A percentile compares a stretch with the other conserved stretches of the same genome.
These are phyloP conservation scores for Bolinopsis microptera DNA, from an alignment of 37 sponge, comb jelly and placozoan species.

Conservation along the genomic window DNA sequence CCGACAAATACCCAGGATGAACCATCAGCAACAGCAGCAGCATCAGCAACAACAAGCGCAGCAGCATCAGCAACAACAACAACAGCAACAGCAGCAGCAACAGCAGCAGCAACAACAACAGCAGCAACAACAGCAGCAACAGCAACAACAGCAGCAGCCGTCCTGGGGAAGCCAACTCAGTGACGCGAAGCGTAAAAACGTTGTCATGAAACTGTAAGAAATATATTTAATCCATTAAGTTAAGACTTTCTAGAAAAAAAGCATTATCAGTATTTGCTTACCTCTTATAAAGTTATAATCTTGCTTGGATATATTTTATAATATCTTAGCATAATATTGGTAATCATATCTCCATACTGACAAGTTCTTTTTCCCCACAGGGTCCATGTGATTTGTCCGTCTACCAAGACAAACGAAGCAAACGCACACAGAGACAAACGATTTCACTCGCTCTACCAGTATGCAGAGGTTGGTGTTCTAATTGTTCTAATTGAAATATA, in stretches of 20 bases:
- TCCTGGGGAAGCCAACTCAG: conserved; percentile 26
- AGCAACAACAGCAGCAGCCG: conserved; percentile 54
- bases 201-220: conserved; percentile 58
- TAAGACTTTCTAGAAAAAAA: too few relatives aligned
- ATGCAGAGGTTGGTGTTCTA: conserved; percentile 66
- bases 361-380: too few relatives aligned
- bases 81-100: neutral
- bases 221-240: too few relatives aligned
- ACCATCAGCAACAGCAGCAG: neutral
- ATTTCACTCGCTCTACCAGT: conserved; percentile 43
- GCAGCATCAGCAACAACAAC: neutral
- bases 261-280: too few relatives aligned
- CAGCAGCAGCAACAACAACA: neutral
- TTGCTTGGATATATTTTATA: too few relatives aligned
- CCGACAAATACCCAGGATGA: too few relatives aligned
- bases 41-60: neutral
- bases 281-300: too few relatives aligned
- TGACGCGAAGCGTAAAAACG: conserved; percentile 17
- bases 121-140: conserved; percentile 56
- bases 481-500: too few relatives aligned
- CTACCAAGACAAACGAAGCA: conserved; percentile 21
- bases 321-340: too few relatives aligned
- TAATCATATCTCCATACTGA: too few relatives aligned
- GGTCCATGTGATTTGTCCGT: conserved; percentile 61
- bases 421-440: conserved; percentile 37